Percentiles rank a stretch among this genome's conserved stretches.
phyloP scores from a whole-genome alignment of 2,113 vertebrate species.

The Actenoides lindsayi region DNA sequence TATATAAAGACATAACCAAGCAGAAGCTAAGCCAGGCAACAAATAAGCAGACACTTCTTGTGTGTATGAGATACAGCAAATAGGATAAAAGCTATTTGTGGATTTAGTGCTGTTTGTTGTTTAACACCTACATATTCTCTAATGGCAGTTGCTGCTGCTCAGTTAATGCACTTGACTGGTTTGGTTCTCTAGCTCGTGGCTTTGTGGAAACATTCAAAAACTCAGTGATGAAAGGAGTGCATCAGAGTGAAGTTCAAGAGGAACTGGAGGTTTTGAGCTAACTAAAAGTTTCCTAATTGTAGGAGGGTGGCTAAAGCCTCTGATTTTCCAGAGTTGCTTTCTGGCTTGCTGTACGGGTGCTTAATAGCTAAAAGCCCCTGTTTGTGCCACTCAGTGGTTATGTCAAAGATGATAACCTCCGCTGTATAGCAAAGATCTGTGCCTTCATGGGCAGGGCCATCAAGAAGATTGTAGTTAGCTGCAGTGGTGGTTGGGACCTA shows the following conservation, averaged over 20 bases:
- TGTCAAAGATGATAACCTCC: background rate
- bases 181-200: background rate
- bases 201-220: background rate
- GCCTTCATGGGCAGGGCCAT: background rate
- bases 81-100: slow-evolving; percentile 19
- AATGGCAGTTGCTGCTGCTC: background rate
- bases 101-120: background rate
- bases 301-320: background rate
- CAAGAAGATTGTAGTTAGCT: background rate
- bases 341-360: background rate
- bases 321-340: background rate
- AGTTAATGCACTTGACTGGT: background rate
- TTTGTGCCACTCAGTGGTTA: background rate
- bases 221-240: background rate
- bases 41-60: background rate
- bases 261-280: background rate
- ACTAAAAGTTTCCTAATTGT: background rate
- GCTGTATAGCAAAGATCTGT: background rate
- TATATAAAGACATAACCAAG: background rate
- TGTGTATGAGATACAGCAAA: background rate
- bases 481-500: background rate
- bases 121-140: background rate
- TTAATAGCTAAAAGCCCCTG: background rate
- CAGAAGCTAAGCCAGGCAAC: background rate
- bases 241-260: background rate